Conservation (phyloP, 2,888 invertebrate species). For the Eucriotettix oculatus region DNA sequence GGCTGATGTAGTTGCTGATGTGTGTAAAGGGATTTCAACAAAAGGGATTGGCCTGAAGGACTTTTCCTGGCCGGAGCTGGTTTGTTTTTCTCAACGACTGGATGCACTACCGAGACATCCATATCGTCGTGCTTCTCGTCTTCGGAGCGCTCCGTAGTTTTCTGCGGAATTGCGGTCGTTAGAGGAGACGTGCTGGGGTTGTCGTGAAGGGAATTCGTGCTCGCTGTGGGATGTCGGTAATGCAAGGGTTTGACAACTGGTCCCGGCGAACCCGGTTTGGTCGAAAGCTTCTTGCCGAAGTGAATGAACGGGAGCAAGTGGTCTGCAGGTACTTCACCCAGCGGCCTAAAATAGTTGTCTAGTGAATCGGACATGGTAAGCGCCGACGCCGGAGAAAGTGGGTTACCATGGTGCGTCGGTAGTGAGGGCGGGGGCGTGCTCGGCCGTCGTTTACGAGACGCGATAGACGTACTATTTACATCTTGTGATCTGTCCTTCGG, state of each 20-base stretch:
- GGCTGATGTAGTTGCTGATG: too few relatives aligned
- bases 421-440: too few relatives aligned
- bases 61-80: not conserved
- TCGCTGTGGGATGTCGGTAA: slow-evolving; percentile 13
- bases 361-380: slow-evolving; percentile 38
- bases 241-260: slow-evolving; percentile 5
- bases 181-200: slow-evolving; percentile 18
- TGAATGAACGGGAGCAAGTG: slow-evolving; percentile 52
- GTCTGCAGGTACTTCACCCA: slow-evolving; percentile 41
- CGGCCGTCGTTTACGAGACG: too few relatives aligned
- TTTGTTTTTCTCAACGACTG: slow-evolving; percentile 33
- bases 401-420: too few relatives aligned
- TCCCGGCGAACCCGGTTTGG: slow-evolving; percentile 18
- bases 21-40: too few relatives aligned
- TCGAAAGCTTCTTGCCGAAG: slow-evolving; percentile 43
- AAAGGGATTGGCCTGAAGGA: not conserved
- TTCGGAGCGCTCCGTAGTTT: slow-evolving; percentile 19
- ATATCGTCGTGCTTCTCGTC: slow-evolving; percentile 38
- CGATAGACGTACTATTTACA: too few relatives aligned
- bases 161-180: slow-evolving; percentile 11
- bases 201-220: slow-evolving; percentile 19
- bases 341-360: slow-evolving; percentile 44
- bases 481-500: too few relatives aligned
- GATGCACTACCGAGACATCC: slow-evolving; percentile 33
- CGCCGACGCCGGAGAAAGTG: too few relatives aligned